Conservation (phyloP, 2,797 vertebrate species). For the Pseudopleuronectes americanus region DNA sequence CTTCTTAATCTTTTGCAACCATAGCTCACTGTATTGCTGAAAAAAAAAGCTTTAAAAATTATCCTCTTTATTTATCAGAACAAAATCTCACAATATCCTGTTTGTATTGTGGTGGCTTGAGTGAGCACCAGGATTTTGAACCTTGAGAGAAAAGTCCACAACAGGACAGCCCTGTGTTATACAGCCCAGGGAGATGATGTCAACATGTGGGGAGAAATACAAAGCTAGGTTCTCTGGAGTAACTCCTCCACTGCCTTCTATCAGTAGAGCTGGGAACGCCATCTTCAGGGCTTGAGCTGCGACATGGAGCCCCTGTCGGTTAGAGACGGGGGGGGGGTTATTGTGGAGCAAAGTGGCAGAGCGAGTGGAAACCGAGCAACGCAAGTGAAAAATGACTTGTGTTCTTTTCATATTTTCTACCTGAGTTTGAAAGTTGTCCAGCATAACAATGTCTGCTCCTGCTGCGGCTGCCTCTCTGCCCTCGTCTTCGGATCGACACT, state of each 20-base stretch:
- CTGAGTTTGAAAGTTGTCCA: conserved; percentile 88
- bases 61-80: background rate
- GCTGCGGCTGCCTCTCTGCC: conserved; percentile 78
- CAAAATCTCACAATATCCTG: background rate
- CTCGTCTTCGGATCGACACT: conserved; percentile 82
- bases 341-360: background rate
- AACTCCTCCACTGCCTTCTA: conserved; percentile 89
- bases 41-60: background rate
- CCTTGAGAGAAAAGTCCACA: conserved; percentile 90
- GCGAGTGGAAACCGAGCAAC: background rate
- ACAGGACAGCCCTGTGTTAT: conserved; percentile 87
- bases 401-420: conserved; percentile 52
- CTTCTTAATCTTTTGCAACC: background rate
- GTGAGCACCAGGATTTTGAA: conserved; percentile 64
- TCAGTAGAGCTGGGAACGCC: conserved; percentile 72
- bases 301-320: conserved; percentile 79
- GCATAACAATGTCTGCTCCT: conserved; percentile 86
- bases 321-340: conserved; percentile 7
- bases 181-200: conserved; percentile 88
- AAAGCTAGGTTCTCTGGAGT: conserved; percentile 70
- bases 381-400: background rate
- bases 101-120: background rate
- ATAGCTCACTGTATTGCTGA: background rate
- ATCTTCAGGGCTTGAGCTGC: conserved; percentile 80
- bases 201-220: conserved; percentile 83